phyloP scores from a whole-genome alignment of 2,797 vertebrate species.

The Anas bahamensis region DNA sequence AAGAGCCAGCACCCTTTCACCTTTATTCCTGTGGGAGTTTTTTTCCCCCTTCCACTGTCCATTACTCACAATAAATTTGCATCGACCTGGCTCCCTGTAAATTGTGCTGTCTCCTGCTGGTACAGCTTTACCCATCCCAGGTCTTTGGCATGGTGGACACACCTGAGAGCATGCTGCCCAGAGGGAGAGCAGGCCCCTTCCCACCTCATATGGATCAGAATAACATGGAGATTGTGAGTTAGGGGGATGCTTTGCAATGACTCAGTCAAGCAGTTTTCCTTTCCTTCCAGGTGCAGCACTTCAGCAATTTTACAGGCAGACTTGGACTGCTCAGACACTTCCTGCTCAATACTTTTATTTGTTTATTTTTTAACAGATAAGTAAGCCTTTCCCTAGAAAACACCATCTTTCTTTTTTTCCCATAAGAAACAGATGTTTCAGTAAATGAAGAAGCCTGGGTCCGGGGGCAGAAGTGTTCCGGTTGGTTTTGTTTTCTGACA shows the following conservation, averaged over 20 bases:
- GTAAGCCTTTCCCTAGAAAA: background rate
- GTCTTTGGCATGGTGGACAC: background rate
- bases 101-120: conserved; percentile 52
- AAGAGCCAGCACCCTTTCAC: background rate
- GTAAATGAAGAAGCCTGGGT: background rate
- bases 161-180: background rate
- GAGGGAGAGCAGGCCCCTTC: background rate
- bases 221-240: background rate
- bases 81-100: conserved; percentile 39
- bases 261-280: background rate
- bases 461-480: background rate
- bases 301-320: background rate
- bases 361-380: background rate
- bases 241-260: background rate
- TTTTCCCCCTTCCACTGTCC: background rate
- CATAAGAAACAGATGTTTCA: background rate
- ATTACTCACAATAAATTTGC: conserved; percentile 61
- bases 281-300: background rate
- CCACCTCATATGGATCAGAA: background rate
- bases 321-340: background rate
- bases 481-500: background rate
- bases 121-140: background rate
- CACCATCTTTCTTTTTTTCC: background rate
- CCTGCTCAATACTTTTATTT: background rate
- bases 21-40: conserved; percentile 55